Base-by-base conservation (phyloP, 2,888 invertebrate species). In the Spisula solida region DNA sequence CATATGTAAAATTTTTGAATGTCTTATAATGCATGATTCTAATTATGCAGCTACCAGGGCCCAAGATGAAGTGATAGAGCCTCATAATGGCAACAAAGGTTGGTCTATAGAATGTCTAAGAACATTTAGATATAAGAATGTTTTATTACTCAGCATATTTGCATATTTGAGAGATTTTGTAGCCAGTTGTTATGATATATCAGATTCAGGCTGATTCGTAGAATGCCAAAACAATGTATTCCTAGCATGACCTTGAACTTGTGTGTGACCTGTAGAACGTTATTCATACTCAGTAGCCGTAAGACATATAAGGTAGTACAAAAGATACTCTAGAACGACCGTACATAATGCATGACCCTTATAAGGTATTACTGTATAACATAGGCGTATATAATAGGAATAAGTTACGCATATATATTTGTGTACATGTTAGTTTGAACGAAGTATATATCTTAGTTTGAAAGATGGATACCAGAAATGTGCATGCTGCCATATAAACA, bases 51-150 rank as follows among this genome's bases (percentile, higher is more conserved):
- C 90, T 90, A 66, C 92, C 92, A 89, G 87, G 85, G 90, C 87
- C 85, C 70, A 81, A 81, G 89, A 87, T 81, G 48, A 86, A 79
- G 87, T 66, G 87, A 78, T 83, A 90, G 91, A 75, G 89, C 93
- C 92, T 90, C 88, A 93, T 92, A 86, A 84, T 92, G 92, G 88
- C 85, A 84, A 86, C 80, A 88, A 91, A 92, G 94, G 94, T 94
- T 94, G 91, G 94, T 93, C 93, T 90, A 87, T 89, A 90, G 88
- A 90, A 90, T 89, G 83, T 87, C 83, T 88, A 75, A 51, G 81
- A 81, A 56, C 66, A 83, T 83, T 70, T 70, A 85, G 51, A 78
- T 85, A 79, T 75, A 18, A 56, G 55, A 70, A 51, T 34, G 80
- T 80, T 80, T 34, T 66, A 79, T 85, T 85, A 41, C n/a, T 75